phyloP scores from a whole-genome alignment of 2,113 vertebrate genomes.

The Dendropsophus ebraccatus region DNA sequence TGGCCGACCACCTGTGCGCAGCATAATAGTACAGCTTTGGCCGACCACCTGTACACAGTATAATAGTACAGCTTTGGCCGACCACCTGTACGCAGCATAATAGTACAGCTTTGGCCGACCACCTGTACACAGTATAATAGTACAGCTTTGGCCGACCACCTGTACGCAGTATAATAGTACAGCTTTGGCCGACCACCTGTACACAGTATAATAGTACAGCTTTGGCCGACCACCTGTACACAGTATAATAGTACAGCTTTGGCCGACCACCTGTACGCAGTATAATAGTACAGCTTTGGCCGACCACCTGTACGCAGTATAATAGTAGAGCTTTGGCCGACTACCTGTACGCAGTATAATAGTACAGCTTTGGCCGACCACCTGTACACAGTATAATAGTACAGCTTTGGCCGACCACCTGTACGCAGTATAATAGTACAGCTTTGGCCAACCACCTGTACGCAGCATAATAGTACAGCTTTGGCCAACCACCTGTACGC shows the following conservation, averaged over 20 bases:
- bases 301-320: slow-evolving; percentile 6
- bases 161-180: slow-evolving; percentile 14
- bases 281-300: no score
- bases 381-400: slow-evolving; percentile 11
- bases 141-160: not conserved
- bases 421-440: slow-evolving; percentile 6
- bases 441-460: not conserved
- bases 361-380: no score
- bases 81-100: slow-evolving; percentile 14
- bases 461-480: no score
- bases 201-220: slow-evolving; percentile 11
- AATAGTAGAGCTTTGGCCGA: no score
- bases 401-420: not conserved
- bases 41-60: slow-evolving; percentile 8
- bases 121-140: slow-evolving; percentile 16
- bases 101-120: no score
- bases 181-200: not conserved
- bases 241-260: no score
- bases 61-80: no score
- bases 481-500: not conserved
- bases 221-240: not conserved
- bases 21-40: no score
- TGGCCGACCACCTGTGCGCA: not conserved
- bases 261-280: not conserved
- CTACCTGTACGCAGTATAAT: slow-evolving; percentile 10